Evolutionary conservation across 2,888 invertebrate species (phyloP), one percentile per base, ranked within the genome.

Genomic region (Gastracanthus pulcherrimus): DNA sequence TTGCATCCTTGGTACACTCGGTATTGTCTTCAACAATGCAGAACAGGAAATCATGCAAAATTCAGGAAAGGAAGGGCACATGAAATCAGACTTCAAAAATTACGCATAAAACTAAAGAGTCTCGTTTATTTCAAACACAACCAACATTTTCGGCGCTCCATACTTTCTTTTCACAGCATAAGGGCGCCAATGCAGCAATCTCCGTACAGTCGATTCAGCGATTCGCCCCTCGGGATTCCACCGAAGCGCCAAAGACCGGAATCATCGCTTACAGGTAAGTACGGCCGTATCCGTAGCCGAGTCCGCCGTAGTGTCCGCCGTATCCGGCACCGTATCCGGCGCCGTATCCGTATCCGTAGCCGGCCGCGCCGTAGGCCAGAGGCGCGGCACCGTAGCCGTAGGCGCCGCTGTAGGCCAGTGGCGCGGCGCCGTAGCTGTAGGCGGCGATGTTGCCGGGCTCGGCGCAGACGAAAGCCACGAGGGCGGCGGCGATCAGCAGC

Each of bases 271-370:
- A 58, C 58, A 58, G 26, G 58, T 29, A 29, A 26, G 29, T 66
- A 11, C 31, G 26, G 9, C 5, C 31, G 11, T 38, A 38, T n/a
- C 23, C 31, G 23, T 23, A 13, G 3, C 23, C 16, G 13, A 23
- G 16, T 31, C 31, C 38, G 1, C 38, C 11, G 29, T 6, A 64
- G n/a, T 64, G 11, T 64, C 38, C 11, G 11, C 23, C 23, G 36
- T 62, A 34, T 36, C 67, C 23, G 3, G 26, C 16, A 9, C 64
- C 34, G 67, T 76, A 76, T 2, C 41, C 67, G 29, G 38, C 38
- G 48, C 41, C 67, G 36, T 64, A 75, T 23, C 64, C 64, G 23
- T 38, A 72, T 13, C 41, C 58, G 70, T 7, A n/a, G n/a, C n/a
- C n/a, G n/a, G n/a, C n/a, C n/a, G n/a, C n/a, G 29, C 38, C 6